Evolutionary conservation across 2,797 vertebrate genomes (phyloP), one percentile per base, ranked within the genome.

Genomic region (Myotis myotis): DNA sequence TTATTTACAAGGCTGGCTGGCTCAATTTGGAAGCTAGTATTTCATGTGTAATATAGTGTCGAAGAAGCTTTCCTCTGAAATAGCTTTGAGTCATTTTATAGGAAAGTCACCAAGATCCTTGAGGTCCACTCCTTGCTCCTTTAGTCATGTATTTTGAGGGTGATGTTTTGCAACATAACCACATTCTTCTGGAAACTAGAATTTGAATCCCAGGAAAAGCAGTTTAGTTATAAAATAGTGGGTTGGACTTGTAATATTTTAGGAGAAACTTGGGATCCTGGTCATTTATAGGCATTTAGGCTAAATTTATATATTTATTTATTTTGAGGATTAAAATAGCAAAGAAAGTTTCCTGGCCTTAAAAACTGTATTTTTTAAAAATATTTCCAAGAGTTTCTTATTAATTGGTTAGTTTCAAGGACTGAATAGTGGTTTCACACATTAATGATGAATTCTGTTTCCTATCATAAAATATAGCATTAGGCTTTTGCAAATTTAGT

Each of bases 161-260:
- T 49, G 8, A 12, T 83, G 70, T 75, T 84, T 95, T 53, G 85
- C 19, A 91, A 62, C 71, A 15, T 94, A 72, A 86, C 87, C 88
- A 80, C 53, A 44, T 87, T 88, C 70, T 93, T 97, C 94, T 81
- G 51, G 87, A 88, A 92, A 90, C 92, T 94, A 80, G 81, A 55
- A 94, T 95, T 80, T 94, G 79, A 94, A 62, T 83, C 17, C 88
- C 89, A 71, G 89, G 87, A 86, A 71, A 92, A 85, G 57, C 70
- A 62, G 22, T 93, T 64, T 86, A 85, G 75, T 87, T 62, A 66
- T 95, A 88, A 90, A 79, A 82, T 36, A 74, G 57, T 68, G 30
- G n/a, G 57, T 68, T 93, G 64, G n/a, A 62, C 72, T 95, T 79
- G 44, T 96, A 92, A 74, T 94, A 95, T 97, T 97, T 95, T 86